Evolutionary conservation across 2,797 vertebrate genomes (phyloP), one percentile per base, ranked within the genome.

Genomic region (Anguilla pacifica): DNA sequence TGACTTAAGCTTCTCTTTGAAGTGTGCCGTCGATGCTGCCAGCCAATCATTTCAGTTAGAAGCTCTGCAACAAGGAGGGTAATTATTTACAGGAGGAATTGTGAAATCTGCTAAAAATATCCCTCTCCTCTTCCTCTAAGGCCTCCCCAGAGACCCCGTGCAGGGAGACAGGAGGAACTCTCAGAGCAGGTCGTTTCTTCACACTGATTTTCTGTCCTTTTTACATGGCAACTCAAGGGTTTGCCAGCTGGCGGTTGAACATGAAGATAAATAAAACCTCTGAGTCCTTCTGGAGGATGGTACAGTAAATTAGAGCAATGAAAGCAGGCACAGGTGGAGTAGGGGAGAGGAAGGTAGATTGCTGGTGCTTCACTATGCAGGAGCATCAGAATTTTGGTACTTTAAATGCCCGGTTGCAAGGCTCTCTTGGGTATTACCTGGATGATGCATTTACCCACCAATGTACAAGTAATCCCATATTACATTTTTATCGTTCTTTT

Each of bases 61-160:
- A 89, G 89, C 92, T 91, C 88, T 61, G 72, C 90, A 64, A 89
- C 89, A 93, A 89, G 89, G 7, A 85, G 87, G 90, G 91, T 93
- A 93, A 94, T 94, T 94, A 93, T 95, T 95, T 94, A 94, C 93
- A 93, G 91, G 89, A 92, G 86, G 89, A 90, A 93, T 92, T 90
- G 90, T 92, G 87, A 88, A 91, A 92, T 87, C 81, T 89, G 91
- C 92, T 94, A 93, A 94, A 95, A 94, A 94, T 93, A 94, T 85
- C 88, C 43, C 82, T 83, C 88, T 89, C 88, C 86, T 88, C 89
- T 91, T 86, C 90, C 90, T 86, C 82, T 82, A 64, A 91, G 88
- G 89, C 74, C 85, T 93, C 93, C 91, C 91, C 83, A 0, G 89
- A 92, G 90, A 91, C 91, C 89, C 89, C 83, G 90, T 84, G 89